These are phyloP conservation scores for Amphipyra berbera DNA, from an alignment of 2,888 invertebrate species.

Conservation along the genomic window DNA sequence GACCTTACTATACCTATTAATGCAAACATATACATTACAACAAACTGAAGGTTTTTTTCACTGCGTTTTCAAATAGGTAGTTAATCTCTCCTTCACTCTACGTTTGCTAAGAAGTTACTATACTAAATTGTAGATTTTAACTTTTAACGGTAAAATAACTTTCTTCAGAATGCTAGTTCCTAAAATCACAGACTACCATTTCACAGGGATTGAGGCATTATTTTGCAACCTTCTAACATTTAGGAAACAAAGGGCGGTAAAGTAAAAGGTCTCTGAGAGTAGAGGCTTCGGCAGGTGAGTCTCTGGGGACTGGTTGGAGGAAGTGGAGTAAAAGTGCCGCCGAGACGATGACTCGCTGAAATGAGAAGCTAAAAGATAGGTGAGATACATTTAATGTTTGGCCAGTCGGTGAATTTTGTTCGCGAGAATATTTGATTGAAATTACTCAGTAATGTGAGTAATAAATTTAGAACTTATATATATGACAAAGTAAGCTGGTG, in stretches of 20 bases:
- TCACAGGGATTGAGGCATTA: slow-evolving; percentile 49
- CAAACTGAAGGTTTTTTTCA: no score
- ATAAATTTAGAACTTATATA: no score
- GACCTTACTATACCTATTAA: no score
- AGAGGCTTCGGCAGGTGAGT: slow-evolving; percentile 81
- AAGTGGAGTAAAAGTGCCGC: slow-evolving; percentile 63
- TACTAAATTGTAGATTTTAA: no score
- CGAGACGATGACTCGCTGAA: slow-evolving; percentile 78
- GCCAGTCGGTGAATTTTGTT: no score
- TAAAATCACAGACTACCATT: slow-evolving; percentile 21
- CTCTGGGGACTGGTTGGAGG: slow-evolving; percentile 75
- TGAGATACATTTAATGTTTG: not conserved
- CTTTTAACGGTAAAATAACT: not conserved
- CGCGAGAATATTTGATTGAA: no score
- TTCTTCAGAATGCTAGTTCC: slow-evolving; percentile 6
- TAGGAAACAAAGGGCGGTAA: slow-evolving; percentile 76
- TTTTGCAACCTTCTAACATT: slow-evolving; percentile 56
- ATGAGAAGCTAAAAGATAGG: slow-evolving; percentile 25
- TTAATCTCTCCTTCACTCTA: no score
- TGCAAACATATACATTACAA: no score
- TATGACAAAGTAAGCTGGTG: no score
- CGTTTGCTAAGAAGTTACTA: no score
- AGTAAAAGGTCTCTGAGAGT: slow-evolving; percentile 77
- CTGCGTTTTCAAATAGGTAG: no score
- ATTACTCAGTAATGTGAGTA: no score